Evolutionary conservation across 2,888 invertebrate genomes (phyloP).

Genomic region (Anaspis maculata): DNA sequence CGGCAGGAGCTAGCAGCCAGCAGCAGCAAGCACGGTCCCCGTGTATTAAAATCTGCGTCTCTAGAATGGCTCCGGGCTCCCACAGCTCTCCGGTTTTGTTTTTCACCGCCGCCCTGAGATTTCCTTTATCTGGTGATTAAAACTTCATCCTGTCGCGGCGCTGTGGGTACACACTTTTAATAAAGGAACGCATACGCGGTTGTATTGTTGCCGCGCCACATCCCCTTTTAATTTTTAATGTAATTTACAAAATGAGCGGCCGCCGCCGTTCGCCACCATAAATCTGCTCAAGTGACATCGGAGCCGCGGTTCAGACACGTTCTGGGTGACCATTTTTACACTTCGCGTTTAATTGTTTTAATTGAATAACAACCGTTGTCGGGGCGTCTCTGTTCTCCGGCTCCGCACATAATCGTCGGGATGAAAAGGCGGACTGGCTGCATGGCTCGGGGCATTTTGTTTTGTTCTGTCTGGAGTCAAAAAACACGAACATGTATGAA

Average conservation of each 20-base stretch:
- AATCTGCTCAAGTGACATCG: slow-evolving; percentile 11
- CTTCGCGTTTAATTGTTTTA: background rate
- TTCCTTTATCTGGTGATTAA: slow-evolving; percentile 45
- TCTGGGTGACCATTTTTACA: too few species aligned
- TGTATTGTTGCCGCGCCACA: slow-evolving; percentile 31
- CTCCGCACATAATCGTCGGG: too few species aligned
- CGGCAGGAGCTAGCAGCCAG: slow-evolving; percentile 1
- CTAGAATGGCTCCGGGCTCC: slow-evolving; percentile 33
- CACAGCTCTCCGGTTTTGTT: slow-evolving; percentile 33
- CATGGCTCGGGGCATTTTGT: too few species aligned
- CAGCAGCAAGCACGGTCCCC: too few species aligned
- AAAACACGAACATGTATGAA: too few species aligned
- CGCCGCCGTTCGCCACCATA: slow-evolving; percentile 21
- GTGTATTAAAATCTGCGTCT: slow-evolving; percentile 20
- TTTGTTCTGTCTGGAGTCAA: too few species aligned
- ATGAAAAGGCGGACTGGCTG: too few species aligned
- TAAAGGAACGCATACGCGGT: slow-evolving; percentile 36
- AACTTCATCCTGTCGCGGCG: slow-evolving; percentile 43
- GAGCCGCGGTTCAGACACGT: too few species aligned
- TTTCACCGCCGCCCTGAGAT: slow-evolving; percentile 41
- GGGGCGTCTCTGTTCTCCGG: too few species aligned
- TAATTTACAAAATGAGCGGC: slow-evolving; percentile 35
- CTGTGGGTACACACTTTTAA: slow-evolving; percentile 39
- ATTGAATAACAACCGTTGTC: too few species aligned
- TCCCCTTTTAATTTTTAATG: slow-evolving; percentile 37